A percentile compares a stretch with the other conserved stretches of the same genome.
Evolutionary conservation across 2,113 vertebrate species (phyloP).

Genomic region (Megaceryle torquata): DNA sequence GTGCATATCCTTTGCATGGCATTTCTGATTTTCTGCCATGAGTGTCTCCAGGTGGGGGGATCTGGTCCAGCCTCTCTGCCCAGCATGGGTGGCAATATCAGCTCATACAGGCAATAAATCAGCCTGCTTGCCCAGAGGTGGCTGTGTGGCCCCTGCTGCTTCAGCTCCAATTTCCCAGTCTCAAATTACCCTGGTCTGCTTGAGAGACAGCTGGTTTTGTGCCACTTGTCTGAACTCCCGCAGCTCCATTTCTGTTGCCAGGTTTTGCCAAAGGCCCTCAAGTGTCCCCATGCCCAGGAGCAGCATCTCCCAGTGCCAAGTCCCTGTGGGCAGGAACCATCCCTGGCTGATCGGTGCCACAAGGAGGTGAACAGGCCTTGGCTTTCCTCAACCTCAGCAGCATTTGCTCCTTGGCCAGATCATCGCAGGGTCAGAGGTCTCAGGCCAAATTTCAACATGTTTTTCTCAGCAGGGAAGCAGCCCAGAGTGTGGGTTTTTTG

Average conservation of each 20-base stretch:
- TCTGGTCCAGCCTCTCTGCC: conserved; percentile 1
- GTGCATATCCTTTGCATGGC: background rate
- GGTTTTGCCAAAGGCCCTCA: background rate
- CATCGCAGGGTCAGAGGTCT: background rate
- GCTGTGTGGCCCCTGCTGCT: background rate
- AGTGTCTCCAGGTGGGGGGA: background rate
- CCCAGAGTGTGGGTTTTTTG: accelerated
- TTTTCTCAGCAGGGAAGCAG: background rate
- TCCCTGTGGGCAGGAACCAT: accelerated
- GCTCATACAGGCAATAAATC: conserved; percentile 28
- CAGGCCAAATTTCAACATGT: background rate
- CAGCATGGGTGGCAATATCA: background rate
- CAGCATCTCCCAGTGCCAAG: background rate
- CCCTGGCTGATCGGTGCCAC: accelerated
- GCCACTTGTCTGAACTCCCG: accelerated
- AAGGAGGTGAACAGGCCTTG: accelerated
- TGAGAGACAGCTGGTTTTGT: background rate
- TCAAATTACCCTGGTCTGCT: background rate
- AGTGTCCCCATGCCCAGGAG: background rate
- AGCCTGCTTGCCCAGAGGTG: conserved; percentile 18
- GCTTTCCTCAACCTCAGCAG: background rate
- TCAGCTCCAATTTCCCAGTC: background rate
- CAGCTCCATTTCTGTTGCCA: background rate
- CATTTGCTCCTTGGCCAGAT: background rate
- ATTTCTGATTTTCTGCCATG: background rate